phyloP scores from a whole-genome alignment of 2,797 vertebrate genomes.

The Pampus argenteus region DNA sequence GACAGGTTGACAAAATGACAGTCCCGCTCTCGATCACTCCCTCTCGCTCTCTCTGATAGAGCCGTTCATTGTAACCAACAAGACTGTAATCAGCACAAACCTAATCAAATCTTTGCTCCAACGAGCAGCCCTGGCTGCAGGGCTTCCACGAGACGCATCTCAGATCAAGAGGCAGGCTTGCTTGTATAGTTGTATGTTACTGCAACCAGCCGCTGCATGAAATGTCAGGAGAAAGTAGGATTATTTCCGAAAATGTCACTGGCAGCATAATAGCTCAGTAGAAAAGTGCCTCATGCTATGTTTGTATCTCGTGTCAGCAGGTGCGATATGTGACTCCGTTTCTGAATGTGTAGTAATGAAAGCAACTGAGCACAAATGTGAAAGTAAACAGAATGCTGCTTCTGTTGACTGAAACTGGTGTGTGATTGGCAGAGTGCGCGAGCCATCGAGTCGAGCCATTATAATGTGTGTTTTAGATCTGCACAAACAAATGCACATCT shows the following conservation, averaged over 20 bases:
- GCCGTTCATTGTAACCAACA: slow-evolving; percentile 74
- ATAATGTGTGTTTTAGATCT: slow-evolving; percentile 67
- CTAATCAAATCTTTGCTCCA: slow-evolving; percentile 77
- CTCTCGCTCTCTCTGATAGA: slow-evolving; percentile 49
- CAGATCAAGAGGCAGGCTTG: slow-evolving; percentile 62
- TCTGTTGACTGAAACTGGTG: slow-evolving; percentile 36
- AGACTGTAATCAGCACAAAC: slow-evolving; percentile 75
- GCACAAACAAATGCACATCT: slow-evolving; percentile 69
- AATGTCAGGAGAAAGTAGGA: slow-evolving; percentile 72
- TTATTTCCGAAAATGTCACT: slow-evolving; percentile 73
- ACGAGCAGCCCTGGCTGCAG: slow-evolving; percentile 64
- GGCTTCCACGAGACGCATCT: slow-evolving; percentile 64
- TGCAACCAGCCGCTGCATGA: slow-evolving; percentile 49
- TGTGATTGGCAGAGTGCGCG: slow-evolving; percentile 37
- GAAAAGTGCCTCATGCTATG: slow-evolving; percentile 60
- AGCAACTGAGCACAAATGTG: slow-evolving; percentile 47
- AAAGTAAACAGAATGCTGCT: slow-evolving; percentile 35
- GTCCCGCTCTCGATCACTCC: slow-evolving; percentile 59
- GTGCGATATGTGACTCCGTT: slow-evolving; percentile 56
- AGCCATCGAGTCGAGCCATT: slow-evolving; percentile 48
- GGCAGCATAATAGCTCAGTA: slow-evolving; percentile 65
- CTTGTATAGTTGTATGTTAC: slow-evolving; percentile 45
- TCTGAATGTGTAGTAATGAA: slow-evolving; percentile 41
- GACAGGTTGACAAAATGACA: slow-evolving; percentile 69
- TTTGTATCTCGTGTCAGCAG: slow-evolving; percentile 69